Conservation (phyloP, 2,888 invertebrate genomes). For the Ceraclea dissimilis region DNA sequence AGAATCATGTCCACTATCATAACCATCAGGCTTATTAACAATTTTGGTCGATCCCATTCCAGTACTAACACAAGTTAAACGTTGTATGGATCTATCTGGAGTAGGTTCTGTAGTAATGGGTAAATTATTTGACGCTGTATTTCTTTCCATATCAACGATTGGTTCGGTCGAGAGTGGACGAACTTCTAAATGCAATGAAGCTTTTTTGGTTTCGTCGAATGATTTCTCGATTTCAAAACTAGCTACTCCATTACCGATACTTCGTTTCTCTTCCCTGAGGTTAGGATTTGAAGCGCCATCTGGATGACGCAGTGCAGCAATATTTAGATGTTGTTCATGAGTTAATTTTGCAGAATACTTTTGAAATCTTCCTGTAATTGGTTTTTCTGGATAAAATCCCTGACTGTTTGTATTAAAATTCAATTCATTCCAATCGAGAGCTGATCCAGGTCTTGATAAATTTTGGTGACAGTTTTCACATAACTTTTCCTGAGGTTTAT, state of each 20-base stretch:
- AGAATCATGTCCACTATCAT: constrained; percentile 78
- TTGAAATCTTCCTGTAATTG: constrained; percentile 53
- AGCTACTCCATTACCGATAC: constrained; percentile 58
- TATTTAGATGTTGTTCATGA: constrained; percentile 46
- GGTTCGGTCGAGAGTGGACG: constrained; percentile 32
- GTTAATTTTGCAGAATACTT: constrained; percentile 55
- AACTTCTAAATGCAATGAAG: constrained; percentile 26
- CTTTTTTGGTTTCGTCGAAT: constrained; percentile 40
- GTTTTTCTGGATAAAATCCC: constrained; percentile 32
- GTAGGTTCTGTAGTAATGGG: constrained; percentile 54
- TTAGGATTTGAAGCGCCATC: constrained; percentile 93
- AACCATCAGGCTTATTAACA: constrained; percentile 55
- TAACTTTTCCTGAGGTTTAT: constrained; percentile 63
- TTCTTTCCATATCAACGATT: constrained; percentile 19
- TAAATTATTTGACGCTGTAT: constrained; percentile 37
- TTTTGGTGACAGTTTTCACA: constrained; percentile 69
- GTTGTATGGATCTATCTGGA: constrained; percentile 55
- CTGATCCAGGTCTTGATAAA: constrained; percentile 61
- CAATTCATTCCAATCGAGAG: constrained; percentile 56
- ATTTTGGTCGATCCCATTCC: constrained; percentile 55
- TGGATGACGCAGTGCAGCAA: constrained; percentile 74
- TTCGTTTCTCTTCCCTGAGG: constrained; percentile 60
- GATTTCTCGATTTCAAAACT: constrained; percentile 50
- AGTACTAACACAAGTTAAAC: constrained; percentile 55
- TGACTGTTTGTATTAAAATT: constrained; percentile 48